These are phyloP conservation scores for Brachyhypopomus occidentalis DNA, from an alignment of 2,113 vertebrate species.

Conservation along the genomic window DNA sequence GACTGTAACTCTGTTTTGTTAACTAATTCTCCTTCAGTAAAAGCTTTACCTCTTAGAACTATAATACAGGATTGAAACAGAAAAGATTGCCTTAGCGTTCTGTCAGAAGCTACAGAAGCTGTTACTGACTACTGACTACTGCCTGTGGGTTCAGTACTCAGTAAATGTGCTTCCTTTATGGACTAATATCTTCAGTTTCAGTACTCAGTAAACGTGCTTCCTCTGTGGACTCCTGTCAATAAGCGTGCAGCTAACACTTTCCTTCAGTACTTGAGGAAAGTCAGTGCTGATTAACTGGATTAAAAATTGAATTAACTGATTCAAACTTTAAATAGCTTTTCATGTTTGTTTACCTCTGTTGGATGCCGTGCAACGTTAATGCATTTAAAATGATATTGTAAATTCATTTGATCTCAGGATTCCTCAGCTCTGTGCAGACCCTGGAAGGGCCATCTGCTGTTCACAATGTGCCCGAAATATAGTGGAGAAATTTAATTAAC, in stretches of 20 bases:
- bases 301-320: neutral
- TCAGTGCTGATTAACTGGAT: neutral
- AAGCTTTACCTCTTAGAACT: too few relatives aligned
- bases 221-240: too few relatives aligned
- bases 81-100: slow-evolving; percentile 5
- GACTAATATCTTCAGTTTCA: too few relatives aligned
- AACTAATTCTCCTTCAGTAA: neutral
- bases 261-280: too few relatives aligned
- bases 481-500: neutral
- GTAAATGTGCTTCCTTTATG: too few relatives aligned
- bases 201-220: too few relatives aligned
- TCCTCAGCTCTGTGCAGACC: too few relatives aligned
- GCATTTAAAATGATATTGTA: neutral
- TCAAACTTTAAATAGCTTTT: too few relatives aligned
- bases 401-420: neutral
- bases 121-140: too few relatives aligned
- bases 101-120: neutral
- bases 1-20: neutral
- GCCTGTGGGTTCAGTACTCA: too few relatives aligned
- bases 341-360: neutral
- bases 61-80: slow-evolving; percentile 11
- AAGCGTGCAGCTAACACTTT: too few relatives aligned
- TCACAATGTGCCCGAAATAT: neutral
- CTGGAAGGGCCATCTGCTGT: neutral
- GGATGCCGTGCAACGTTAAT: neutral